Conservation (phyloP, 2,113 vertebrate genomes). For the Puffinus mauretanicus region DNA sequence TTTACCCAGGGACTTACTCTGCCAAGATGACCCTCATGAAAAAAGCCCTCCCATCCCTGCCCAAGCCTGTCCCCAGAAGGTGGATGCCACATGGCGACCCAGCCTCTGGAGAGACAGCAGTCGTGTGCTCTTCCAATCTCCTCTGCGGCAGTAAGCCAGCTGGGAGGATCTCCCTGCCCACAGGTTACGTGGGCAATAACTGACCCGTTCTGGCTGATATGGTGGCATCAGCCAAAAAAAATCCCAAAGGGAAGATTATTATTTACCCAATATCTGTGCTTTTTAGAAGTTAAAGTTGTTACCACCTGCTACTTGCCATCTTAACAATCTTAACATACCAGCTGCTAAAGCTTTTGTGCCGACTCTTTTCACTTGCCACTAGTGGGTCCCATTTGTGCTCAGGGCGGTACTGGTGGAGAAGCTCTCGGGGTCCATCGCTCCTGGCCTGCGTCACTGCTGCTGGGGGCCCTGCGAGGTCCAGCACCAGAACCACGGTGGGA, state of each 20-base stretch:
- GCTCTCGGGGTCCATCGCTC: rapidly evolving
- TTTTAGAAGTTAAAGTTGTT: not conserved
- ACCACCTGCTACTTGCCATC: not conserved
- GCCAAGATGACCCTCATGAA: not conserved
- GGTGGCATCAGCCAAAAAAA: not conserved
- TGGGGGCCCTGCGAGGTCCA: not conserved
- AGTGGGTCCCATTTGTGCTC: not conserved
- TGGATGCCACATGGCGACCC: not conserved
- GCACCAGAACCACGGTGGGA: not conserved
- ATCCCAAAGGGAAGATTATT: not conserved
- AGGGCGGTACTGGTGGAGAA: not conserved
- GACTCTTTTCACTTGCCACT: not conserved
- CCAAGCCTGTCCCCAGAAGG: not conserved
- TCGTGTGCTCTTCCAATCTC: not conserved
- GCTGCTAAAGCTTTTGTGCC: not conserved
- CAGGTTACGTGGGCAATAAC: not conserved
- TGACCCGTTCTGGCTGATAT: not conserved
- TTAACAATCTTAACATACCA: not conserved
- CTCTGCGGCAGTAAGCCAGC: not conserved
- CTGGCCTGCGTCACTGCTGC: rapidly evolving
- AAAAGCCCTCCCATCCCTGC: not conserved
- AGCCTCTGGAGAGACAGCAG: not conserved
- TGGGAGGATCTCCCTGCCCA: not conserved
- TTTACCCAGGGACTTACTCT: not conserved
- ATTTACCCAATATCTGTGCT: not conserved